Base-by-base conservation (phyloP, 2,797 vertebrate genomes). In the Antennarius maculatus region DNA sequence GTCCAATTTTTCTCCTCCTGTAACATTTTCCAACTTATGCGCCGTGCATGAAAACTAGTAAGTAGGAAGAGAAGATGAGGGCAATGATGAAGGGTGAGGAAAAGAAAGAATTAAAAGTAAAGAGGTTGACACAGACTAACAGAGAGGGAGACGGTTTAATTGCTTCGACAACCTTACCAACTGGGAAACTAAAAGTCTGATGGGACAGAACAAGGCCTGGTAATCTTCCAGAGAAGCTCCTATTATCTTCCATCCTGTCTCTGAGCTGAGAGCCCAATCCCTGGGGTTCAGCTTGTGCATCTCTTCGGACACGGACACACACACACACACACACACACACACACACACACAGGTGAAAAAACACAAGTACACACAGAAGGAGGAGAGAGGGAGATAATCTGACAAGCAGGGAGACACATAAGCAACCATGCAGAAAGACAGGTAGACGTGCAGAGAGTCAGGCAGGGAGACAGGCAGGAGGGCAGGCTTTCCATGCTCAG, bases 191-290 rank as follows among this genome's bases (percentile, higher is more conserved):
- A 58, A 56, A 49, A 49, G 52, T 54, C 52, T 63, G 85, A 69
- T 61, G 63, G 65, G 41, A 73, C 50, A 65, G 54, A 83, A 76
- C 42, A 58, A 80, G 77, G 47, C 66, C 72, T n/a, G 29, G 67
- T 80, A 74, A 79, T 86, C 72, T 87, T 79, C 66, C 71, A 60
- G 54, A 77, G 79, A 67, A 76, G 61, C 76, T 75, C 68, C 78
- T 67, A 76, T 88, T 87, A 87, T 87, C 82, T 81, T 62, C 58
- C 27, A 49, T 7, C 46, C 71, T 63, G 80, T 83, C 75, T 79
- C 52, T 0, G 58, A 77, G 81, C 69, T 14, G 16, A 41, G 54
- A 67, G 79, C 77, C 68, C 11, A 57, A 66, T 83, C 86, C 77
- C 82, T 15, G 16, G 58, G 71, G 82, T 74, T 56, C 60, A 31